Percentiles rank a stretch among this genome's conserved stretches.
Conservation (phyloP, 2,888 invertebrate species). For the Creontiades dilutus region DNA sequence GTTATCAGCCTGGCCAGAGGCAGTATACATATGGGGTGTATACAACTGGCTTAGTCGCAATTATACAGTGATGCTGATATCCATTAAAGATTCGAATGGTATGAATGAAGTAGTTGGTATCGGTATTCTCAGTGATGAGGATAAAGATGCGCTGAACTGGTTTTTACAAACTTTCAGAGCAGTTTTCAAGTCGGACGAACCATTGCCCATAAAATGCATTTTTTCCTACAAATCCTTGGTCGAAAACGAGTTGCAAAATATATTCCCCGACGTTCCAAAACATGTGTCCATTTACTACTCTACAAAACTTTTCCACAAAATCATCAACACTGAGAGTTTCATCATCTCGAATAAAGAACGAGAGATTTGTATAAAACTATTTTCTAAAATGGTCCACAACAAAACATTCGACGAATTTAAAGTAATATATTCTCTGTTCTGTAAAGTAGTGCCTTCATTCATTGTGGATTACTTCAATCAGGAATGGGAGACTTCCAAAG, state of each 20-base stretch:
- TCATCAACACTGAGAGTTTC: slow-evolving; percentile 51
- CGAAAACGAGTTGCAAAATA: slow-evolving; percentile 47
- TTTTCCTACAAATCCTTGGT: slow-evolving; percentile 60
- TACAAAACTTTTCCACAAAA: slow-evolving; percentile 49
- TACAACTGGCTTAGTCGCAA: slow-evolving; percentile 61
- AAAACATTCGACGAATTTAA: slow-evolving; percentile 67
- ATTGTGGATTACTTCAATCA: slow-evolving; percentile 63
- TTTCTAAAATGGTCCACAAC: slow-evolving; percentile 60
- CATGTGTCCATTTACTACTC: slow-evolving; percentile 59
- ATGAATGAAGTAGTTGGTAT: slow-evolving; percentile 60
- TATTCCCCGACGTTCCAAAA: slow-evolving; percentile 55
- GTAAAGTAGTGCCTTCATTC: slow-evolving; percentile 61
- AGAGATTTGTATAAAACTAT: slow-evolving; percentile 63
- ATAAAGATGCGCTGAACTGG: slow-evolving; percentile 64
- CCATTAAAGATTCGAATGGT: slow-evolving; percentile 65
- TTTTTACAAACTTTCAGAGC: slow-evolving; percentile 59
- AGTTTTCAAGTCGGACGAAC: slow-evolving; percentile 50
- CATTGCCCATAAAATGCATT: slow-evolving; percentile 60
- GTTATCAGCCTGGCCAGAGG: slow-evolving; percentile 62
- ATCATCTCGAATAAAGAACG: slow-evolving; percentile 61
- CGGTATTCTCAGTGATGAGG: slow-evolving; percentile 55
- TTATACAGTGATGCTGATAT: slow-evolving; percentile 59
- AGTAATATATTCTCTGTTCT: slow-evolving; percentile 56
- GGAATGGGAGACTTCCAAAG: slow-evolving; percentile 62
- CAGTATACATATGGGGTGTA: slow-evolving; percentile 55